These are phyloP conservation scores for Willowsia nigromaculata DNA, from an alignment of 2,888 invertebrate genomes.

Conservation along the genomic window DNA sequence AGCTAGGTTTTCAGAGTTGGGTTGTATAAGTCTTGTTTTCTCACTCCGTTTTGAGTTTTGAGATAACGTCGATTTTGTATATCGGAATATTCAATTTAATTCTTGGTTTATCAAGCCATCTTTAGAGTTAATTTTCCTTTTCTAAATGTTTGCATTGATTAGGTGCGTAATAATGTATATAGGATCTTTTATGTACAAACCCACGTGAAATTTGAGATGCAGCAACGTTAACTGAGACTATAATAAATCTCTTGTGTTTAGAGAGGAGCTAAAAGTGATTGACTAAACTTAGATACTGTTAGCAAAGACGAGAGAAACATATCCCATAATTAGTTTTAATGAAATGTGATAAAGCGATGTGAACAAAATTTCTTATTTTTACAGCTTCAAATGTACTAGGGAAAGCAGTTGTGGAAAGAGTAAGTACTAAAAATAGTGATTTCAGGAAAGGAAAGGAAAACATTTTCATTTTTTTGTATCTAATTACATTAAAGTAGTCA, in stretches of 20 bases:
- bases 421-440: constrained; percentile 34
- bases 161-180: too few relatives aligned
- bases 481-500: background rate
- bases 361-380: background rate
- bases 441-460: background rate
- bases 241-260: background rate
- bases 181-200: background rate
- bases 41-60: too few relatives aligned
- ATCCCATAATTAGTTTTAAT: constrained; percentile 28
- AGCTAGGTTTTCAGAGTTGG: too few relatives aligned
- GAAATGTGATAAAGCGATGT: constrained; percentile 1
- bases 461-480: constrained; percentile 10
- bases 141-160: background rate
- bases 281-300: background rate
- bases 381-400: background rate
- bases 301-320: background rate
- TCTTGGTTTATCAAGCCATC: constrained; percentile 7
- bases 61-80: background rate
- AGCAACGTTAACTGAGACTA: background rate
- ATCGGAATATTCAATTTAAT: background rate
- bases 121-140: constrained; percentile 12
- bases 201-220: constrained; percentile 27
- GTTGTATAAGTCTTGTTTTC: too few relatives aligned
- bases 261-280: background rate
- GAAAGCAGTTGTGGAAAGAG: background rate